Evolutionary conservation across 2,113 vertebrate species (phyloP), one percentile per base, ranked within the genome.

Genomic region (Siphamia tubifer): DNA sequence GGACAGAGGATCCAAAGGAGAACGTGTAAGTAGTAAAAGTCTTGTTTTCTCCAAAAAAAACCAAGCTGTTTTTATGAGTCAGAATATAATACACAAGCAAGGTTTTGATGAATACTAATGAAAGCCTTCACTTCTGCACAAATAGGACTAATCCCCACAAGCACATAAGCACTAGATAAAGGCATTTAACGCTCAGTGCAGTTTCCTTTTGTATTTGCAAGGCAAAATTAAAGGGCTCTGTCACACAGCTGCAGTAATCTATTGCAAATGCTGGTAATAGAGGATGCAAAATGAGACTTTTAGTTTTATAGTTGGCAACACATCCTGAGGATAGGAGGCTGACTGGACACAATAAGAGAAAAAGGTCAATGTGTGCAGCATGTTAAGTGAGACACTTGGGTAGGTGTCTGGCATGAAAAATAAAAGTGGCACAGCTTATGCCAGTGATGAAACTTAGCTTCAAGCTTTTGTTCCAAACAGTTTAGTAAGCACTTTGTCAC

Each of bases 1-100:
- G 68, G 98, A 99, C 68, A 91, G 98, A 92, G 98, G 98, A 25
- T 92, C 98, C 65, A 99, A 99, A 93, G 97, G 98, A 92, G 98
- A 98, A 80, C 95, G 98, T 35, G 98, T 99, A 93, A 93, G 93
- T 70, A 60, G 13, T 54, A 4, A 27, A 35, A 15, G 40, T 31
- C 17, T 32, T 47, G 23, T 62, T 52, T 53, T 53, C 36, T 27
- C 39, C n/a, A n/a, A 9, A 55, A 58, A 38, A 63, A n/a, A n/a
- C n/a, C 30, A 72, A 62, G 25, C 48, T 35, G 36, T 34, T 72
- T 36, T 40, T 32, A 48, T 68, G 51, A 57, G 51, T 67, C 45
- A 25, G 34, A 75, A 56, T 70, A 6, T 34, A 68, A 79, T 36
- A 25, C 49, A 49, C 24, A 60, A 45, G 66, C 56, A 47, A 15